phyloP scores from a whole-genome alignment of 2,113 vertebrate genomes.

The Clinocottus analis region DNA sequence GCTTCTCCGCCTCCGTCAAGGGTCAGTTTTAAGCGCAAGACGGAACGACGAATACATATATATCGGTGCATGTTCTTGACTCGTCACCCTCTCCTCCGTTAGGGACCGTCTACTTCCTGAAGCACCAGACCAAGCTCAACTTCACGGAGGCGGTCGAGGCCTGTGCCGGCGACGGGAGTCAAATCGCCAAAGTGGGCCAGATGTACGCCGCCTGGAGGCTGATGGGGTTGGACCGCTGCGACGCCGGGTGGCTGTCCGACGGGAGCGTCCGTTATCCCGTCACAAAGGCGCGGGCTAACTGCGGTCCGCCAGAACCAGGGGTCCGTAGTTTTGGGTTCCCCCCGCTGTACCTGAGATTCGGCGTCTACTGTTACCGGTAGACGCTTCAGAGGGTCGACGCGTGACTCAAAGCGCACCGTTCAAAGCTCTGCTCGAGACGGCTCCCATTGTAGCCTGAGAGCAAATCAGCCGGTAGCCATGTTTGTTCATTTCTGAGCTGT shows the following conservation, averaged over 20 bases:
- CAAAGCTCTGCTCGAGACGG: constrained; percentile 14
- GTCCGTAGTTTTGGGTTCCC: constrained; percentile 91
- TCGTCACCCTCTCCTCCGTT: constrained; percentile 4
- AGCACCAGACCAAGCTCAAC: constrained; percentile 78
- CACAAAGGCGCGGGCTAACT: constrained; percentile 82
- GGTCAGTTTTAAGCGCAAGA: no score
- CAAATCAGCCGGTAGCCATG: constrained; percentile 27
- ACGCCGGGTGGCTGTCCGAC: constrained; percentile 92
- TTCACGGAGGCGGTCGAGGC: constrained; percentile 87
- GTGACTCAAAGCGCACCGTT: constrained; percentile 17
- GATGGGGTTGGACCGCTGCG: constrained; percentile 87
- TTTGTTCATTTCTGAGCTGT: constrained; percentile 36
- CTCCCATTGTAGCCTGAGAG: constrained; percentile 36
- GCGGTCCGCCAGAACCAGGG: constrained; percentile 86
- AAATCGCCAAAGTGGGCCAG: constrained; percentile 90
- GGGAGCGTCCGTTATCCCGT: constrained; percentile 93
- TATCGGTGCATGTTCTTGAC: not conserved
- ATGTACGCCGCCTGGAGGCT: constrained; percentile 92
- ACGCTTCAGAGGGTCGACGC: not conserved
- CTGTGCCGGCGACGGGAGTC: constrained; percentile 81
- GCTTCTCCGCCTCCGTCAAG: constrained; percentile 86
- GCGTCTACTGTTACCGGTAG: constrained; percentile 89
- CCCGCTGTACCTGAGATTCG: constrained; percentile 79
- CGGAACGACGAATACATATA: no score
- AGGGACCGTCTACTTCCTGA: constrained; percentile 91